Base-by-base conservation (phyloP, 2,113 vertebrate genomes). In the Melospiza melodia region DNA sequence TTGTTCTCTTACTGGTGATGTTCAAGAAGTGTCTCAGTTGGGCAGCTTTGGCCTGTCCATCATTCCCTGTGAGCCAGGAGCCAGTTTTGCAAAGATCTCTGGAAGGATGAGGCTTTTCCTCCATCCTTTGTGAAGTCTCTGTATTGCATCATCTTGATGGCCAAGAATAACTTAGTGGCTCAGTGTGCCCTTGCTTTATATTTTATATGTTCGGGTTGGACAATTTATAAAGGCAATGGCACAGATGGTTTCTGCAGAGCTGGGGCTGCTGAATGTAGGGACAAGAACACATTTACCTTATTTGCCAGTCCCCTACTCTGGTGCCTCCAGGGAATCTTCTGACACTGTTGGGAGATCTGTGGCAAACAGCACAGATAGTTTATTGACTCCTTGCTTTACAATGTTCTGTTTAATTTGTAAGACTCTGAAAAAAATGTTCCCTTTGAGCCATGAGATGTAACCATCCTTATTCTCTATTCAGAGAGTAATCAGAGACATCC, bases 401-500 rank as follows among this genome's bases (percentile, higher is more conserved):
- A 7, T 15, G 41, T 85, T 76, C 69, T 54, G 2, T 72, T 93
- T 91, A 52, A 91, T 93, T 90, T 95, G 69, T 91, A 51, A 69
- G 48, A 46, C 63, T 87, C 30, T 57, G 73, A 37, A 89, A 89
- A 79, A 77, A 90, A 49, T 5, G 16, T 78, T 82, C 46, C 66
- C 87, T 95, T 76, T 91, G 87, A 95, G 81, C 90, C 91, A 12
- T 48, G 90, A 95, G 82, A 90, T 11, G 59, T 73, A 94, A 66
- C 93, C 43, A 5, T 95, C 71, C 84, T 91, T 72, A 71, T 66
- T 92, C 48, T 84, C 77, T 76, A 31, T 87, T 91, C 86, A 58
- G 74, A 93, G 89, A 87, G 62, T 94, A 95, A 96, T 95, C 88
- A 84, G 92, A 94, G 86, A 80, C 86, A 87, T 96, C 90, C 85